Evolutionary conservation across 2,797 vertebrate species (phyloP).

Genomic region (Myotis findleyi): DNA sequence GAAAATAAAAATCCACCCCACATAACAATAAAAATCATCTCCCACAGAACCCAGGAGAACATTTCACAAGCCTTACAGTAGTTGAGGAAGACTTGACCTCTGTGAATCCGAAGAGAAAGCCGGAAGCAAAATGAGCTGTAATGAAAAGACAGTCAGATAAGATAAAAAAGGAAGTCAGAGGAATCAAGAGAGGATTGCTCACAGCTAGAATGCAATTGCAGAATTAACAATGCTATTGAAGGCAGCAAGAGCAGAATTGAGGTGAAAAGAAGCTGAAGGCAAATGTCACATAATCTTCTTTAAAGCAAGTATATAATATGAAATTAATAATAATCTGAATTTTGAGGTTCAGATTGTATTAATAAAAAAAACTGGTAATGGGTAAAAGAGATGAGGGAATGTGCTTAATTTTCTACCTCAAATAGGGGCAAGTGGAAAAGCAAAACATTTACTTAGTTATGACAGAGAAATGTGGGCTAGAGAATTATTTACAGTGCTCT

Average conservation of each 20-base stretch:
- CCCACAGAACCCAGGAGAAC: not conserved
- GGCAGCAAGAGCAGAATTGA: not conserved
- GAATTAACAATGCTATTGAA: not conserved
- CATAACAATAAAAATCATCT: not conserved
- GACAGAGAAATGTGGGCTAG: not conserved
- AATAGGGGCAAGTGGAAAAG: not conserved
- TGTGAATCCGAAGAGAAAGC: conserved; percentile 21
- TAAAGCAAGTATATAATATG: not conserved
- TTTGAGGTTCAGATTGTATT: not conserved
- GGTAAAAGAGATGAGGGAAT: not conserved
- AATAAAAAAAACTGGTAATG: not conserved
- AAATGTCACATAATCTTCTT: not conserved
- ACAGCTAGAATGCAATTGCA: not conserved
- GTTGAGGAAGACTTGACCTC: conserved; percentile 35
- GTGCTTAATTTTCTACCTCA: not conserved
- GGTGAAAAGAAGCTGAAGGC: not conserved
- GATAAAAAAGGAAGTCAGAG: conserved; percentile 44
- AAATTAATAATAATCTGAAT: conserved; percentile 22
- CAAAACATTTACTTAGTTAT: not conserved
- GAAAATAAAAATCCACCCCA: not conserved
- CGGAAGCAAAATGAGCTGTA: conserved; percentile 8
- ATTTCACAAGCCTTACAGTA: not conserved
- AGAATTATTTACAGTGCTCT: not conserved
- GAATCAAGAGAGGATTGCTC: not conserved
- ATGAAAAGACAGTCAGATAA: not conserved